Evolutionary conservation across 1,140 invertebrate genomes (phyloP).

Genomic region (Drosophila ficusphila): DNA sequence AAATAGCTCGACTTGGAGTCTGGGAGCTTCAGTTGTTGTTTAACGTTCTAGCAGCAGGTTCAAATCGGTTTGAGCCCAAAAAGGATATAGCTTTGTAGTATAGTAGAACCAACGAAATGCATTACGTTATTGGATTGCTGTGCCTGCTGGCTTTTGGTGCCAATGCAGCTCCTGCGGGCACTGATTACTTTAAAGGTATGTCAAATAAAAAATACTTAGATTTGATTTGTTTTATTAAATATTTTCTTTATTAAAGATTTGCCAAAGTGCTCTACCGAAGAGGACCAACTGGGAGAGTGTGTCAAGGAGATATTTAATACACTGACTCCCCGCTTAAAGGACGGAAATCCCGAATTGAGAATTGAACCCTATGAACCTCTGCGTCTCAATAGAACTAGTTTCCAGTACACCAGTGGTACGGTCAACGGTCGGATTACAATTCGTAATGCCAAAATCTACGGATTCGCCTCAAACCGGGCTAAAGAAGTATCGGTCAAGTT

Average conservation of each 20-base stretch:
- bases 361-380: conserved; percentile 77
- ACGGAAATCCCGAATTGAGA: conserved; percentile 57
- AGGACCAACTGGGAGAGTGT: conserved; percentile 59
- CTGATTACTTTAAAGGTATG: conserved; percentile 43
- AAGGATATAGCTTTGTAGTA: conserved; percentile 12
- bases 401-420: conserved; percentile 59
- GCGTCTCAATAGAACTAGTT: conserved; percentile 56
- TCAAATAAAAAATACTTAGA: background rate
- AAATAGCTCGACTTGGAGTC: conserved; percentile 45
- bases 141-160: conserved; percentile 35
- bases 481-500: conserved; percentile 48
- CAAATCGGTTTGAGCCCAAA: background rate
- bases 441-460: conserved; percentile 57
- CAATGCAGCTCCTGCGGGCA: conserved; percentile 32
- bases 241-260: conserved; percentile 15
- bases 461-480: conserved; percentile 45
- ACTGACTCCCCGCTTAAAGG: conserved; percentile 47
- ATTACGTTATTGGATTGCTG: conserved; percentile 27
- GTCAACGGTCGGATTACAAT: conserved; percentile 67
- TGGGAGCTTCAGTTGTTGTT: conserved; percentile 47
- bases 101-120: conserved; percentile 29
- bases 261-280: conserved; percentile 53
- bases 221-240: background rate
- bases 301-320: conserved; percentile 59
- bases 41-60: conserved; percentile 44